Evolutionary conservation across 1,140 invertebrate genomes (phyloP).

Genomic region (Apocrypta bakeri): DNA sequence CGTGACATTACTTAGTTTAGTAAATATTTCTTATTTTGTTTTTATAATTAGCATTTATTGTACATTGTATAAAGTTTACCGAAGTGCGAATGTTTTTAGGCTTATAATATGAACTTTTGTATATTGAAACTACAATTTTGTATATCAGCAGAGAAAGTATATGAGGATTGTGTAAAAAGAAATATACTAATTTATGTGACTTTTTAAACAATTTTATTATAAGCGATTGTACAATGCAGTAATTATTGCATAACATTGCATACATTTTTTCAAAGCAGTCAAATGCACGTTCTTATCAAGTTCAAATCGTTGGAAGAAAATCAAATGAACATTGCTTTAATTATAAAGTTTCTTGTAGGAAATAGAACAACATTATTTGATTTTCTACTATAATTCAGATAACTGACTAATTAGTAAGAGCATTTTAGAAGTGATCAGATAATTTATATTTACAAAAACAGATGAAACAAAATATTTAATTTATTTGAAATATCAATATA

Average conservation of each 20-base stretch:
- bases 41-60: constrained; percentile 22
- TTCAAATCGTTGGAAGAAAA: neutral
- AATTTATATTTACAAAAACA: neutral
- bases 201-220: constrained; percentile 20
- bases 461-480: neutral
- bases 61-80: constrained; percentile 42
- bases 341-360: neutral
- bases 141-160: constrained; percentile 7
- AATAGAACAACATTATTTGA: too few species aligned
- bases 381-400: neutral
- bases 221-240: neutral
- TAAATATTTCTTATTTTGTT: constrained; percentile 5
- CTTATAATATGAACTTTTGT: constrained; percentile 16
- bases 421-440: neutral
- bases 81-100: constrained; percentile 27
- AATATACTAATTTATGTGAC: constrained; percentile 40
- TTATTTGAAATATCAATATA: neutral
- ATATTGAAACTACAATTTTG: constrained; percentile 4
- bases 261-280: neutral
- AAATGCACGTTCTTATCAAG: neutral
- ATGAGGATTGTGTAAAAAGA: constrained; percentile 22
- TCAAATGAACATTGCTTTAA: neutral
- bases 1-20: neutral
- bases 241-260: too few species aligned
- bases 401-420: neutral